Percentiles rank a stretch among this genome's conserved stretches.
Conservation (phyloP, 1,140 invertebrate species). For the Forficula auricularia region DNA sequence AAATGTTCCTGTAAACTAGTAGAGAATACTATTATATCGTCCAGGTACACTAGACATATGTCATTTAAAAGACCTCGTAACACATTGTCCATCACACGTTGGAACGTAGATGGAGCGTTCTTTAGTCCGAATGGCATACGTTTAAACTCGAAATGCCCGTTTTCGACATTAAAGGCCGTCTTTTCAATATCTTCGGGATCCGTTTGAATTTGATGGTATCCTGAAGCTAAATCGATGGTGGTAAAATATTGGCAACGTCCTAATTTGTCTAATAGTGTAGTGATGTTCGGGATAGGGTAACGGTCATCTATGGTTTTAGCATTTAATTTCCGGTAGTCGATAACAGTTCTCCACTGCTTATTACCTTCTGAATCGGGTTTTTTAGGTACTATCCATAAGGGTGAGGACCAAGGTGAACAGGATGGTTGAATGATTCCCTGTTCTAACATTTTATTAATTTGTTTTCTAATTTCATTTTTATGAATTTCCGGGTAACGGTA, state of each 20-base stretch:
- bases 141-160: constrained; percentile 18
- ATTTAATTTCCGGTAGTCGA: constrained; percentile 26
- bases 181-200: constrained; percentile 19
- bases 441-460: constrained; percentile 6
- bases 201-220: constrained; percentile 27
- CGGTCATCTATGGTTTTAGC: constrained; percentile 25
- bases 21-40: constrained; percentile 15
- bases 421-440: constrained; percentile 5
- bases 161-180: constrained; percentile 16
- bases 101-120: constrained; percentile 20
- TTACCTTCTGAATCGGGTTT: constrained; percentile 21
- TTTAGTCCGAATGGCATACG: constrained; percentile 19
- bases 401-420: constrained; percentile 16
- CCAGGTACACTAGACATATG: constrained; percentile 19
- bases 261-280: constrained; percentile 28
- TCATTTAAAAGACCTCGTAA: constrained; percentile 16
- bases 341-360: constrained; percentile 22
- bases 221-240: constrained; percentile 28
- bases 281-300: constrained; percentile 34
- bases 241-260: constrained; percentile 27
- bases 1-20: neutral
- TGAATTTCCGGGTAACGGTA: constrained; percentile 4
- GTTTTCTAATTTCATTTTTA: constrained; percentile 5
- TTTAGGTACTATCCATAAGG: constrained; percentile 21
- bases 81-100: constrained; percentile 23